Evolutionary conservation across 2,888 invertebrate species (phyloP).

Genomic region (Erebia ligea): DNA sequence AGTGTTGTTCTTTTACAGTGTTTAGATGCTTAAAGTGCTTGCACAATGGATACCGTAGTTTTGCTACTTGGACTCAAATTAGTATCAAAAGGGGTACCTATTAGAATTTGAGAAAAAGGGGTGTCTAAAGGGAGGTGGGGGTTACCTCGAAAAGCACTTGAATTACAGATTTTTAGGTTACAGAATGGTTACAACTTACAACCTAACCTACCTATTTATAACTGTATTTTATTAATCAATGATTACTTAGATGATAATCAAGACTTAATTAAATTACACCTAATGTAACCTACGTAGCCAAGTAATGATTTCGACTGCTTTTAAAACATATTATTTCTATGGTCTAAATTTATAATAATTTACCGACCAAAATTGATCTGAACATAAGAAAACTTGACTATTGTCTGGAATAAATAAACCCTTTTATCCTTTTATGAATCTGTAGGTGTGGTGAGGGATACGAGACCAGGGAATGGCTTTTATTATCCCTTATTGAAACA

Average conservation of each 20-base stretch:
- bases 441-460: conserved; percentile 43
- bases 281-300: too few relatives aligned
- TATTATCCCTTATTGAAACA: conserved; percentile 53
- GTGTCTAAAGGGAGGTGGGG: too few relatives aligned
- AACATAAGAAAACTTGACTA: too few relatives aligned
- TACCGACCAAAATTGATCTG: too few relatives aligned
- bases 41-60: background rate
- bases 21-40: conserved; percentile 34
- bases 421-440: background rate
- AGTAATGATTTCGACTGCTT: too few relatives aligned
- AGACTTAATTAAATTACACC: too few relatives aligned
- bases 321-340: too few relatives aligned
- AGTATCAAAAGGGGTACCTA: background rate
- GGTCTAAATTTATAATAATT: too few relatives aligned
- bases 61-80: background rate
- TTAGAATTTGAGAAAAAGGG: background rate
- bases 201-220: background rate
- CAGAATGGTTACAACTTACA: too few relatives aligned
- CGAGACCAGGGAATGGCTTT: conserved; percentile 49
- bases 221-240: too few relatives aligned
- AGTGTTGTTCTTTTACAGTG: conserved; percentile 11
- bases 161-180: background rate
- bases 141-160: background rate
- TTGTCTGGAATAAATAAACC: background rate
- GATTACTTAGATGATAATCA: too few relatives aligned